phyloP scores from a whole-genome alignment of 2,113 vertebrate species.

The Leiothrix lutea region DNA sequence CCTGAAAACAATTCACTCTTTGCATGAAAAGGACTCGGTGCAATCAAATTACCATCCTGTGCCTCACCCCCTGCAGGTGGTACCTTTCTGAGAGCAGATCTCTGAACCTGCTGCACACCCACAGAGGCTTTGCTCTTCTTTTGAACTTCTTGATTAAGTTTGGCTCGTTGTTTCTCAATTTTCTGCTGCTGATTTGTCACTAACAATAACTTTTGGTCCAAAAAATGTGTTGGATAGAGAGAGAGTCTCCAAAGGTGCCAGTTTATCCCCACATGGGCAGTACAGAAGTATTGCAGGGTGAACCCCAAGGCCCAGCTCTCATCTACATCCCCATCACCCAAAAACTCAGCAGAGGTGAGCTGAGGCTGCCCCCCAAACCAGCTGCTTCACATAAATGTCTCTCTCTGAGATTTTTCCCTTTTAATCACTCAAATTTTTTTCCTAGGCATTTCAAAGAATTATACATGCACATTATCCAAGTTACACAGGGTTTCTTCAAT shows the following conservation, averaged over 20 bases:
- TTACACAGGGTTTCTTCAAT: not conserved
- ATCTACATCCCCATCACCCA: not conserved
- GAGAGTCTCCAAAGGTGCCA: not conserved
- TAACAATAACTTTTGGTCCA: not conserved
- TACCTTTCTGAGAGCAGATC: not conserved
- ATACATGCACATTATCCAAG: not conserved
- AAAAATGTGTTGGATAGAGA: not conserved
- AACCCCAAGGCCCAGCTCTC: accelerated
- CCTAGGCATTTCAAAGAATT: not conserved
- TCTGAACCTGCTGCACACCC: not conserved
- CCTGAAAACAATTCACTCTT: constrained; percentile 77
- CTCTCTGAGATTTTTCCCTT: not conserved
- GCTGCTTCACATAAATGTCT: not conserved
- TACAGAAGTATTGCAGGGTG: not conserved
- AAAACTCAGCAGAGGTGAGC: not conserved
- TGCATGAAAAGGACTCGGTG: constrained; percentile 65
- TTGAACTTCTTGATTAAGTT: not conserved
- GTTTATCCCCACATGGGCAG: not conserved
- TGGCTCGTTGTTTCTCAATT: not conserved
- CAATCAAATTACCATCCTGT: constrained; percentile 71
- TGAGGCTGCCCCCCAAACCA: not conserved
- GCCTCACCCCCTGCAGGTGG: not conserved
- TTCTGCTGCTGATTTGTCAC: not conserved
- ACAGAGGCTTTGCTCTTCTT: not conserved
- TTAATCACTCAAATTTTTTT: not conserved